phyloP scores from a whole-genome alignment of 2,113 vertebrate genomes.

The Oryzias celebensis region DNA sequence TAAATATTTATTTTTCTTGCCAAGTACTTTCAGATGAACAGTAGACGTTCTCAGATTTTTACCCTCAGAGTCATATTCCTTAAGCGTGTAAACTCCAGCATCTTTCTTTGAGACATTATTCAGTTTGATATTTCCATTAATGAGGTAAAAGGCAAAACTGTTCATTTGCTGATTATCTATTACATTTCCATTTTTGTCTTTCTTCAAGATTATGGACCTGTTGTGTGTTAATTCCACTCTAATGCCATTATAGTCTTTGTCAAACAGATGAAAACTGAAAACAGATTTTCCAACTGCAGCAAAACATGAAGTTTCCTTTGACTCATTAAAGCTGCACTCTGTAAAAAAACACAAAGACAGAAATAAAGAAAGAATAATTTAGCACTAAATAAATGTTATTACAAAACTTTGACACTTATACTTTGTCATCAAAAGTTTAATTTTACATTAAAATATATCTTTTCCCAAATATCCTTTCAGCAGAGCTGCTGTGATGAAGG shows the following conservation, averaged over 20 bases:
- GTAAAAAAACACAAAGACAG: background rate
- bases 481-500: conserved; percentile 3
- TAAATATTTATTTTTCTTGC: conserved; percentile 7
- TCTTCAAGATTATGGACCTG: background rate
- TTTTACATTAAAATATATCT: conserved; percentile 14
- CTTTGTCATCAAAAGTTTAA: too few relatives aligned
- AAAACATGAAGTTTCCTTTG: conserved; percentile 7
- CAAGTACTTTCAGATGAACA: conserved; percentile 30
- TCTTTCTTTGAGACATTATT: conserved; percentile 12
- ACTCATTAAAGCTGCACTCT: conserved; percentile 14
- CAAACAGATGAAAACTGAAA: too few relatives aligned
- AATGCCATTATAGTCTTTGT: background rate
- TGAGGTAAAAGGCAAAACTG: background rate
- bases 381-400: too few relatives aligned
- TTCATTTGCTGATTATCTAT: fast-evolving
- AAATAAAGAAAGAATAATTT: background rate
- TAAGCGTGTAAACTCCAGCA: conserved; percentile 29
- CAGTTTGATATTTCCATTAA: conserved; percentile 6
- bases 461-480: conserved; percentile 8
- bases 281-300: conserved; percentile 25
- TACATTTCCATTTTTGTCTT: background rate
- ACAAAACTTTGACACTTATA: too few relatives aligned
- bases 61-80: background rate
- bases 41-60: fast-evolving
- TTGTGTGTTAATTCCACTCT: background rate